Conservation (phyloP, 2,113 vertebrate genomes). For the Ginglymostoma cirratum region DNA sequence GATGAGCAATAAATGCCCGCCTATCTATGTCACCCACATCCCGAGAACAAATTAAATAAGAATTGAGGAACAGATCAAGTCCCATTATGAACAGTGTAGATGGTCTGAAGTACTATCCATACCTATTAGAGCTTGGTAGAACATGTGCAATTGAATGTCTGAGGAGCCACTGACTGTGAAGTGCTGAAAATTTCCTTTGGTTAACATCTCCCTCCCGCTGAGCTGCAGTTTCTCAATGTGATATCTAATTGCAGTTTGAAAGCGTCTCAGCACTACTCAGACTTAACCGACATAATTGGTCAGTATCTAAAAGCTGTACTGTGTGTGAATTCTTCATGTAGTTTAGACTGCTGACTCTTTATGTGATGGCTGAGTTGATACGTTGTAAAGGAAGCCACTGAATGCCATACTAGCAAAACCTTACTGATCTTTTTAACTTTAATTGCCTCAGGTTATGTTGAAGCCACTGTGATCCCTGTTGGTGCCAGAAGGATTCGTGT, state of each 20-base stretch:
- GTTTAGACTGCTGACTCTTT: background rate
- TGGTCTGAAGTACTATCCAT: background rate
- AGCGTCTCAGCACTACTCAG: background rate
- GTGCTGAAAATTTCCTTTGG: background rate
- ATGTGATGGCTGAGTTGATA: too few relatives aligned
- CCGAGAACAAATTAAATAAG: background rate
- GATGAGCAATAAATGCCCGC: background rate
- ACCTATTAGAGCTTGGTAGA: background rate
- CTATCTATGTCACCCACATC: background rate
- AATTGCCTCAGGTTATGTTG: constrained; percentile 75
- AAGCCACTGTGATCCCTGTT: constrained; percentile 83
- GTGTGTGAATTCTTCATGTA: background rate
- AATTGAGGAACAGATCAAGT: background rate
- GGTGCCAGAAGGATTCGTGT: constrained; percentile 88
- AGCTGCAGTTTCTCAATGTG: too few relatives aligned
- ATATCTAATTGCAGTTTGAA: background rate
- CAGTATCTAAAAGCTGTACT: background rate
- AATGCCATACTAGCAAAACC: background rate
- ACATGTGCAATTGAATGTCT: background rate
- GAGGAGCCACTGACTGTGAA: background rate
- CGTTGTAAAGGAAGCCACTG: background rate
- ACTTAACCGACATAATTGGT: background rate
- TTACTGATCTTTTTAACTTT: background rate
- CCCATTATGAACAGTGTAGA: background rate
- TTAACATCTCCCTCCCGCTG: background rate